Evolutionary conservation across 2,797 vertebrate genomes (phyloP), one percentile per base, ranked within the genome.

Genomic region (Thunnus albacares): DNA sequence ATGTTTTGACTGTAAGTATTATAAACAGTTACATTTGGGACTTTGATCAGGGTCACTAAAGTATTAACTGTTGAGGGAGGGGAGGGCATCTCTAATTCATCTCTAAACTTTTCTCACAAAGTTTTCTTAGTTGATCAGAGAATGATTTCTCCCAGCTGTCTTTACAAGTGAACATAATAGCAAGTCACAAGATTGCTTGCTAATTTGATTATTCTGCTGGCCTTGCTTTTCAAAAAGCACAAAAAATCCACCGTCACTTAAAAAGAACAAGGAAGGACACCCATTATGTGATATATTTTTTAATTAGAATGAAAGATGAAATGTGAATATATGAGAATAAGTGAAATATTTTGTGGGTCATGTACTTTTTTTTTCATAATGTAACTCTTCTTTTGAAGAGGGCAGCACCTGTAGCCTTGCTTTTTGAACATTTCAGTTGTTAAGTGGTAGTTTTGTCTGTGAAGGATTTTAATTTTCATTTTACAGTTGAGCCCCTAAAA

Each of bases 201-300:
- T 76, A 58, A 80, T 83, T 79, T 73, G 3, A 84, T 79, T 80
- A 74, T 15, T 56, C 45, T 66, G 18, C 58, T 60, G 68, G 38
- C 72, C 79, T 89, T 75, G 61, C 56, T 56, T 61, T 47, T 65
- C 70, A 59, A 90, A 87, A 89, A 84, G 88, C 75, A 77, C 82
- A 38, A 87, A 82, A 69, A 81, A 75, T 77, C 53, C 68, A 65
- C 28, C 2, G 1, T n/a, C 71, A 58, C 45, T 33, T 33, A 28
- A 78, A 83, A 87, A 84, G 66, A 86, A 83, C 70, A 75, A 55
- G 59, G 35, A 88, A 83, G 79, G 85, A 49, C 75, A 80, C 0
- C 56, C 12, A 77, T n/a, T 75, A 33, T 79, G 59, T 71, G 65
- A 72, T 75, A 20, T 47, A 43, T 71, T 76, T 75, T 55, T 66